Base-by-base conservation (phyloP, 2,888 invertebrate genomes). In the Sphaeridia pumilis region DNA sequence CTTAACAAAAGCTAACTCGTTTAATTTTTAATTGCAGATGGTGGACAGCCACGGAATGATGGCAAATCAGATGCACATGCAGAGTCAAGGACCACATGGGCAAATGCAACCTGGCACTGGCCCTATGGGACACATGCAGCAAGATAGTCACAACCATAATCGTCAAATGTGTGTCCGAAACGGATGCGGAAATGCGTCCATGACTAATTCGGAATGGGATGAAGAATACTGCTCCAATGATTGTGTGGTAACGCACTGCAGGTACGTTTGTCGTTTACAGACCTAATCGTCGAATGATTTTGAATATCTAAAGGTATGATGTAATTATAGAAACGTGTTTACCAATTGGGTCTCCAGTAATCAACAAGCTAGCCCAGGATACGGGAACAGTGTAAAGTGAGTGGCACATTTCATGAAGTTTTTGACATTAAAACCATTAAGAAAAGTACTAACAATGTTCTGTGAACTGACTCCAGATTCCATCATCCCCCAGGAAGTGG, bases 331-430 rank as follows among this genome's bases (percentile, higher is more conserved):
- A 74, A 89, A 90, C 73, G 90, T 92, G 60, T 88, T 87, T 76
- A 84, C 83, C 69, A 84, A 83, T 59, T 88, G 87, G 87, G 87
- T 88, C 68, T 83, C 86, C 59, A 81, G 83, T 67, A 84, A 85
- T 76, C 84, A 83, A 51, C 55, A 55, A 44, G 60, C 58, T 73
- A 82, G 78, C 73, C 78, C 80, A 28, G 58, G 52, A 42, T 60
- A 57, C 52, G 58, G 58, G 47, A 57, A 54, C 47, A 58, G 60
- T 46, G 58, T 60, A 47, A 60, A 60, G 58, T 60, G 56, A 54
- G 55, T 58, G 50, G 50, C 45, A 51, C 10, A 5, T 38, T 38
- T 12, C 17, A 17, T 17, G 38, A 12, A 12, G 7, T 7, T 38
- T 38, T 38, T 38, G 10, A 31, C 10, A 10, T 31, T 31, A 7